Percentiles rank a stretch among this genome's conserved stretches.
Evolutionary conservation across 2,888 invertebrate species (phyloP).

Genomic region (Eristalis intricaria): DNA sequence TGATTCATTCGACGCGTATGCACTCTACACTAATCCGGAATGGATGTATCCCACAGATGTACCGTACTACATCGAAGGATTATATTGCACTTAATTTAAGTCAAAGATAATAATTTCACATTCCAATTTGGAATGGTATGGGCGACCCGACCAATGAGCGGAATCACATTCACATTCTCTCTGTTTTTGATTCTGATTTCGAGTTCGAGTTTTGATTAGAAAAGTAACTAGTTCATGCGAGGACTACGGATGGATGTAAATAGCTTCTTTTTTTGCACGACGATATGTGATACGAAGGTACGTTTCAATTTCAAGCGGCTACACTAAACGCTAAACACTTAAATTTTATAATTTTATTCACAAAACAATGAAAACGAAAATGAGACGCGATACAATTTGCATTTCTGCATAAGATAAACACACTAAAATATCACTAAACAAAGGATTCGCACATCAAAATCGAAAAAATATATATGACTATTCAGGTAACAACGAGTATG

Average conservation of each 20-base stretch:
- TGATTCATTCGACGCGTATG: not conserved
- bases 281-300: slow-evolving; percentile 63
- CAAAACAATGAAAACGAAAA: not conserved
- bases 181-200: slow-evolving; percentile 1
- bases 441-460: slow-evolving; percentile 59
- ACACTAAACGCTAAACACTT: slow-evolving; percentile 24
- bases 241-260: slow-evolving; percentile 11
- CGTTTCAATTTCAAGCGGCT: slow-evolving; percentile 25
- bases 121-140: slow-evolving; percentile 33
- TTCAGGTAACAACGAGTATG: slow-evolving; percentile 63
- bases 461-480: slow-evolving; percentile 4
- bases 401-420: no score
- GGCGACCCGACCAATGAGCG: slow-evolving; percentile 8
- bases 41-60: not conserved
- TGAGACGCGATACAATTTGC: slow-evolving; percentile 23
- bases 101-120: slow-evolving; percentile 36
- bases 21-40: not conserved
- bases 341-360: slow-evolving; percentile 15
- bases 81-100: slow-evolving; percentile 59
- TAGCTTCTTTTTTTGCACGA: slow-evolving; percentile 3
- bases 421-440: not conserved
- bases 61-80: not conserved
- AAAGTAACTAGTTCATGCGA: slow-evolving; percentile 44
- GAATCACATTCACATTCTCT: slow-evolving; percentile 62
- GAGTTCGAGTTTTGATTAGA: slow-evolving; percentile 31